These are phyloP conservation scores for Muscicapa adusta DNA, from an alignment of 2,113 vertebrate genomes.

Conservation along the genomic window DNA sequence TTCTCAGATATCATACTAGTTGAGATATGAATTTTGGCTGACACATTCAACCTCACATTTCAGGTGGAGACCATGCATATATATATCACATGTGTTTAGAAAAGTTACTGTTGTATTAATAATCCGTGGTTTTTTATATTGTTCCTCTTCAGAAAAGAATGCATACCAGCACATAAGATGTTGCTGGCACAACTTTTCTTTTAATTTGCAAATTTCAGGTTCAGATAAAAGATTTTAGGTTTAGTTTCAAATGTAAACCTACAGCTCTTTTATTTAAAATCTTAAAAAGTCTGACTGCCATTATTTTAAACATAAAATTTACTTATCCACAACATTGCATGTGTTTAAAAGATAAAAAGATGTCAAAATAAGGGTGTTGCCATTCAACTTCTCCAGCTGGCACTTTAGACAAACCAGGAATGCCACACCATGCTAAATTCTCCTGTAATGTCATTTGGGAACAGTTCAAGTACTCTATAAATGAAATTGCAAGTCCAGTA, in stretches of 20 bases:
- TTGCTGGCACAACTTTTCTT: neutral
- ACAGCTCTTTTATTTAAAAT: neutral
- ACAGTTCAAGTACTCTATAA: neutral
- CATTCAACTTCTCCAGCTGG: neutral
- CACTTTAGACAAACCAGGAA: neutral
- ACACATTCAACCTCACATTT: too few species aligned
- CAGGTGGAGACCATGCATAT: accelerated
- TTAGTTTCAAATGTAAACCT: neutral
- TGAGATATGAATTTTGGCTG: accelerated
- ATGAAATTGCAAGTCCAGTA: neutral
- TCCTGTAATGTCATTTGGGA: neutral
- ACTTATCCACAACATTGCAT: neutral
- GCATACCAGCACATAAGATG: neutral
- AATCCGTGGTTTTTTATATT: neutral
- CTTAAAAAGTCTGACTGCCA: neutral
- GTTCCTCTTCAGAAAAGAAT: neutral
- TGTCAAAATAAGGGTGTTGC: neutral
- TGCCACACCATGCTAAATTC: accelerated
- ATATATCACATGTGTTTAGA: neutral
- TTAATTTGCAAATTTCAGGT: neutral
- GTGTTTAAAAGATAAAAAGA: neutral
- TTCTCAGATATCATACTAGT: neutral
- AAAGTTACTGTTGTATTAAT: neutral
- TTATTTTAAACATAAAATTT: neutral
- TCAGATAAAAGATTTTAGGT: neutral